Base-by-base conservation (phyloP, 2,888 invertebrate genomes). In the Plebejus anna region DNA sequence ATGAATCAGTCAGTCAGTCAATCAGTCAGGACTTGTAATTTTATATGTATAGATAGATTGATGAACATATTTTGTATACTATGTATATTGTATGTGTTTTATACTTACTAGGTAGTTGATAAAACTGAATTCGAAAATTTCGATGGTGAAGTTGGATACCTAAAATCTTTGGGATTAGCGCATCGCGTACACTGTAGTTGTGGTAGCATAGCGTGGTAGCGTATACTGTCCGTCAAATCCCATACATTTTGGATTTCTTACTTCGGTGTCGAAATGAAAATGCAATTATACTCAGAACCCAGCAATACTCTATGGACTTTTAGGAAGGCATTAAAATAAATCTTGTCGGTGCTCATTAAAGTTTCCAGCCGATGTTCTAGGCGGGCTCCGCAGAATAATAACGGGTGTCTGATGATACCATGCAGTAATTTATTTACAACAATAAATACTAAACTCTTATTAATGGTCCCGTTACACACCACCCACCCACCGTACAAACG, bases 371-470 rank as follows among this genome's bases (percentile, higher is more conserved):
- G 32, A 66, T 66, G 36, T 66, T 66, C 66, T 66, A 66, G 66
- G 66, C 66, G 66, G 32, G 32, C 32, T 66, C 66, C 61, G 4
- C 9, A 36, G 13, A 66, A 66, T 66, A 66, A 66, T 66, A 66
- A 66, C 32, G 66, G 66, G 66, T 36, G 66, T 13, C 36, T 66
- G 66, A 66, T 66, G 66, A 66, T 66, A 66, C 66, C 66, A 36
- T 13, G 16, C 13, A 66, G 42, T 71, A 71, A 71, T 71, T 71
- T 71, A 71, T 71, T 71, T 71, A 71, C 71, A 73, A 73, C 32
- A 73, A 72, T 72, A 72, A 73, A 73, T 73, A 73, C 32, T 32
- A 73, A 51, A 72, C 72, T 73, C 73, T 73, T 73, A 73, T 73
- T 73, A 73, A 51, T 73, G 47, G 28, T 73, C 73, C 73, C 73